A percentile compares a stretch with the other conserved stretches of the same genome.
Conservation (phyloP, 53 echinoderm and acorn worm species). For the Luidia sarsii region DNA sequence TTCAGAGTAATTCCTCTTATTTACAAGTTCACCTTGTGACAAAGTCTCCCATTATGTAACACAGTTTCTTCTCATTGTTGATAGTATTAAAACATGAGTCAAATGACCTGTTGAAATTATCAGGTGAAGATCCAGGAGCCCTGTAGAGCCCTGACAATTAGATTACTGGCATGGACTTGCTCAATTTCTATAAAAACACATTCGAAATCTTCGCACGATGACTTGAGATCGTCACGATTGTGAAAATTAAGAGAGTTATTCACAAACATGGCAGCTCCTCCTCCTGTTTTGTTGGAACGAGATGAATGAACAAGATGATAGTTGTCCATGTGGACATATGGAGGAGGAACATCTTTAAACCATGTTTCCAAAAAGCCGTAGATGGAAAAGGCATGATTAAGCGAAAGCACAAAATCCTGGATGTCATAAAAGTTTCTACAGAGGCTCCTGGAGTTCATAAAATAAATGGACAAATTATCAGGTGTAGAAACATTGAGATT, state of each 20-base stretch:
- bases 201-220: not conserved
- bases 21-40: too few relatives aligned
- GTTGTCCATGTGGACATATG: too few relatives aligned
- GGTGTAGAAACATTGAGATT: too few relatives aligned
- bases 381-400: not conserved
- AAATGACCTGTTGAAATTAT: conserved; percentile 1
- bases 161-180: not conserved
- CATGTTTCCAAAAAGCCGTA: not conserved
- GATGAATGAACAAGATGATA: not conserved
- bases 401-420: not conserved
- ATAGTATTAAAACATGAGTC: conserved; percentile 10
- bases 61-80: not conserved
- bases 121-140: conserved; percentile 1
- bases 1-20: too few relatives aligned
- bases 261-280: conserved; percentile 19
- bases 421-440: conserved; percentile 19
- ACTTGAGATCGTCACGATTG: not conserved
- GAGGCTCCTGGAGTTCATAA: conserved; percentile 22
- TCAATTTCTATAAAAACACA: conserved; percentile 4
- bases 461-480: too few relatives aligned
- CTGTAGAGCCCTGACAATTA: conserved; percentile 19
- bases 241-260: not conserved
- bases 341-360: not conserved
- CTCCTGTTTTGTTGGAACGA: not conserved
- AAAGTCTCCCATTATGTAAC: too few relatives aligned